Conservation (phyloP, 2,797 vertebrate species). For the Nyctalus aviator region DNA sequence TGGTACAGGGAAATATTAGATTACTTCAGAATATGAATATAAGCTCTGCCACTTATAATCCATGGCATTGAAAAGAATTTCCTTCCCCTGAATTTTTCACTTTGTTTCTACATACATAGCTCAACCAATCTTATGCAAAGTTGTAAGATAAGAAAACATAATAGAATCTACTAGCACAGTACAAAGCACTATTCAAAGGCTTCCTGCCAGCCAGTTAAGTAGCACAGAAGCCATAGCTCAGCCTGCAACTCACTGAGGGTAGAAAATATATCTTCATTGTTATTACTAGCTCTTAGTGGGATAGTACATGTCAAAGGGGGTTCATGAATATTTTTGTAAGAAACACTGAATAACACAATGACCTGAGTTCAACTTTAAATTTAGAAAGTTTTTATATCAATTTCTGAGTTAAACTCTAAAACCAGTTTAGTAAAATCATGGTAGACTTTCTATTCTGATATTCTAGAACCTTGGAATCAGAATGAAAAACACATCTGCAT, state of each 20-base stretch:
- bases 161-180: background rate
- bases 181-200: background rate
- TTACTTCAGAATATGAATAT: slow-evolving; percentile 55
- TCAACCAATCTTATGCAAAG: slow-evolving; percentile 34
- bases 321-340: background rate
- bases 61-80: slow-evolving; percentile 57
- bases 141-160: slow-evolving; percentile 4
- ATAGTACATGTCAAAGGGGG: background rate
- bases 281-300: background rate
- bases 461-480: background rate
- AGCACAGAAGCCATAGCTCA: background rate
- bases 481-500: background rate
- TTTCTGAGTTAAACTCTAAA: slow-evolving; percentile 49
- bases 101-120: slow-evolving; percentile 44
- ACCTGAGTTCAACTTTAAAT: slow-evolving; percentile 15
- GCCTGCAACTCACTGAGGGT: background rate
- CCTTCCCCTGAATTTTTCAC: background rate
- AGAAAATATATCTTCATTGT: slow-evolving; percentile 12
- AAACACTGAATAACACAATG: background rate
- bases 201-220: background rate
- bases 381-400: background rate
- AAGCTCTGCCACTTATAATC: slow-evolving; percentile 54
- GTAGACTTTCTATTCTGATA: slow-evolving; percentile 35
- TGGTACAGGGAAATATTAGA: slow-evolving; percentile 42
- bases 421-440: background rate